These are phyloP conservation scores for Trichogramma evanescens DNA, from an alignment of 2,888 invertebrate genomes.

Conservation along the genomic window DNA sequence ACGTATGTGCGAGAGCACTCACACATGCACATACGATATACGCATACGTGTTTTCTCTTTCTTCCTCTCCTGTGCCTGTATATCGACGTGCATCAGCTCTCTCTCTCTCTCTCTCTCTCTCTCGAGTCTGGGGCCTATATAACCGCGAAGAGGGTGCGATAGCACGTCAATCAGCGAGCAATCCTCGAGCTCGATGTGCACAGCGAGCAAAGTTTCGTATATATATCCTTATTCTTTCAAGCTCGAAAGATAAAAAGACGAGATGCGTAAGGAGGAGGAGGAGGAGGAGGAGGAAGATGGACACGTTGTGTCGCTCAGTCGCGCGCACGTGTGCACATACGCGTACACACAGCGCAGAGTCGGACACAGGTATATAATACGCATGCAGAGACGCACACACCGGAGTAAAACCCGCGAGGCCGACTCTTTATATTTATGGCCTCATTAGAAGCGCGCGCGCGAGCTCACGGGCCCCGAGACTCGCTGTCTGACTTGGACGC, in stretches of 20 bases:
- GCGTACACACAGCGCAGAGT: no score
- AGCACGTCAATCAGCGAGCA: no score
- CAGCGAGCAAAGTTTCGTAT: no score
- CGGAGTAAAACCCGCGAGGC: conserved; percentile 46
- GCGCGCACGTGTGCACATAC: conserved; percentile 24
- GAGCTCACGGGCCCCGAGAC: conserved; percentile 38
- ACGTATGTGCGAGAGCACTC: conserved; percentile 9
- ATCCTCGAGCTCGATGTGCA: no score
- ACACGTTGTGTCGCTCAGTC: conserved; percentile 32
- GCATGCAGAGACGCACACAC: conserved; percentile 32
- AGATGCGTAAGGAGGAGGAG: conserved; percentile 11
- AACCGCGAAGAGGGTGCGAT: no score
- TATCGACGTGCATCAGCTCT: no score
- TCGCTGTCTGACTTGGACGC: conserved; percentile 44
- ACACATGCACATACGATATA: no score
- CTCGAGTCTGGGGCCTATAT: no score
- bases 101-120: no score
- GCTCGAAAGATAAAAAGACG: conserved; percentile 18
- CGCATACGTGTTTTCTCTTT: conserved; percentile 1
- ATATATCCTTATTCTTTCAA: neutral
- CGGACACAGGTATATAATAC: no score
- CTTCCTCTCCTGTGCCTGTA: conserved; percentile 5
- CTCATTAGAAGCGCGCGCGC: conserved; percentile 47
- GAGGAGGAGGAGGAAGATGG: conserved; percentile 31
- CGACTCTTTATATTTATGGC: conserved; percentile 47